Conservation (phyloP, 2,113 vertebrate genomes). For the Pycnonotus jocosus region DNA sequence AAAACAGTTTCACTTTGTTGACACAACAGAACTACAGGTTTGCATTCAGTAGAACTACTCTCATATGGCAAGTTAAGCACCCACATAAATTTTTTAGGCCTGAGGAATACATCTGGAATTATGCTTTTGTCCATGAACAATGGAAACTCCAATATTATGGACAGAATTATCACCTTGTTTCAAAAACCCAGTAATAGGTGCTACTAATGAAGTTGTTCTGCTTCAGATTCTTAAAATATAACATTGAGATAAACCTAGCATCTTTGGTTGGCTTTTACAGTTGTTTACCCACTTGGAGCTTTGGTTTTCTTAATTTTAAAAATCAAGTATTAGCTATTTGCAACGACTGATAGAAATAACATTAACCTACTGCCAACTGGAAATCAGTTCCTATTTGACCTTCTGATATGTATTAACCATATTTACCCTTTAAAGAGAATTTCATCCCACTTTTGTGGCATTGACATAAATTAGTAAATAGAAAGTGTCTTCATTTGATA, state of each 20-base stretch:
- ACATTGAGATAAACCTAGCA: not conserved
- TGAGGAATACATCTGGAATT: not conserved
- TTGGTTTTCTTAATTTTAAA: not conserved
- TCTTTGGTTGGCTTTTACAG: not conserved
- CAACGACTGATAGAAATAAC: not conserved
- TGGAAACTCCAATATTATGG: not conserved
- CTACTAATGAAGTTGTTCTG: not conserved
- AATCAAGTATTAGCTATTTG: not conserved
- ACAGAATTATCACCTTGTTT: not conserved
- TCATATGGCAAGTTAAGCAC: not conserved
- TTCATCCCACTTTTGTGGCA: not conserved
- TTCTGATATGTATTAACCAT: not conserved
- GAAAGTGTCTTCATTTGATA: slow-evolving; percentile 55
- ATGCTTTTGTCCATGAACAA: not conserved
- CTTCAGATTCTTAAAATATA: not conserved
- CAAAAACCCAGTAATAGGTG: not conserved
- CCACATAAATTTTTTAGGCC: not conserved
- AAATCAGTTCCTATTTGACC: not conserved
- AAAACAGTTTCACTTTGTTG: not conserved
- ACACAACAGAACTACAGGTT: not conserved
- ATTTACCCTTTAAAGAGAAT: not conserved
- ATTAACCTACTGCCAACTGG: not conserved
- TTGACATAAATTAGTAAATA: slow-evolving; percentile 28
- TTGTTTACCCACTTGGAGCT: not conserved
- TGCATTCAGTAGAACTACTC: not conserved